These are phyloP conservation scores for Deilephila porcellus DNA, from an alignment of 2,888 invertebrate genomes.

Conservation along the genomic window DNA sequence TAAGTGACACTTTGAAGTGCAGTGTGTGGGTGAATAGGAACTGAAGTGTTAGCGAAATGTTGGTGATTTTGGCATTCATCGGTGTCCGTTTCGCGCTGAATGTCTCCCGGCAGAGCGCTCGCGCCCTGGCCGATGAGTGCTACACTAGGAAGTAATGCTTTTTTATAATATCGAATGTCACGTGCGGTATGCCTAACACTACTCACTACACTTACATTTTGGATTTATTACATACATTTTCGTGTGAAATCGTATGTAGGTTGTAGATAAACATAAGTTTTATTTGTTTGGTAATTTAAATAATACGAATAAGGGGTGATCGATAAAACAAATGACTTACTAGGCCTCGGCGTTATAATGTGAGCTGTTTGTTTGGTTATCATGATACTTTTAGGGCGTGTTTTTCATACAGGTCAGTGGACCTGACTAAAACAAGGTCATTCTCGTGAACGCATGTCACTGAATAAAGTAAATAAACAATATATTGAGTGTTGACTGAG, in stretches of 20 bases:
- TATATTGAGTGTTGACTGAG: too few species aligned
- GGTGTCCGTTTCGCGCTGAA: slow-evolving; percentile 77
- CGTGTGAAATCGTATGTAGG: too few species aligned
- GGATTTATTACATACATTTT: background rate
- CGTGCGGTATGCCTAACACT: slow-evolving; percentile 49
- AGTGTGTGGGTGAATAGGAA: slow-evolving; percentile 28
- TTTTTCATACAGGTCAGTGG: too few species aligned
- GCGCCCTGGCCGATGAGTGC: slow-evolving; percentile 79
- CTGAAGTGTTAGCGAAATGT: slow-evolving; percentile 67
- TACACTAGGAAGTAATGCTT: slow-evolving; percentile 78
- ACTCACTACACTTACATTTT: slow-evolving; percentile 1
- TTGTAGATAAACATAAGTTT: too few species aligned
- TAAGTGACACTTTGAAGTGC: slow-evolving; percentile 30
- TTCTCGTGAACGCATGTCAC: too few species aligned
- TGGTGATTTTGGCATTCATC: slow-evolving; percentile 78
- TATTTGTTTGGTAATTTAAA: background rate
- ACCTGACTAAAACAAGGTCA: too few species aligned
- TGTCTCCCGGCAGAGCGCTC: slow-evolving; percentile 77
- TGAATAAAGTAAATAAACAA: too few species aligned
- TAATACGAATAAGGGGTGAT: too few species aligned
- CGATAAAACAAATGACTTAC: too few species aligned
- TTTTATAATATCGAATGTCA: slow-evolving; percentile 40
- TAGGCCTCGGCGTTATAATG: too few species aligned
- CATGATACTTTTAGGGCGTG: too few species aligned
- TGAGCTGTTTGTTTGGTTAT: too few species aligned